Percentiles rank a stretch among this genome's conserved stretches.
phyloP scores from a whole-genome alignment of 2,888 invertebrate species.

The Caradrina clavipalpis region DNA sequence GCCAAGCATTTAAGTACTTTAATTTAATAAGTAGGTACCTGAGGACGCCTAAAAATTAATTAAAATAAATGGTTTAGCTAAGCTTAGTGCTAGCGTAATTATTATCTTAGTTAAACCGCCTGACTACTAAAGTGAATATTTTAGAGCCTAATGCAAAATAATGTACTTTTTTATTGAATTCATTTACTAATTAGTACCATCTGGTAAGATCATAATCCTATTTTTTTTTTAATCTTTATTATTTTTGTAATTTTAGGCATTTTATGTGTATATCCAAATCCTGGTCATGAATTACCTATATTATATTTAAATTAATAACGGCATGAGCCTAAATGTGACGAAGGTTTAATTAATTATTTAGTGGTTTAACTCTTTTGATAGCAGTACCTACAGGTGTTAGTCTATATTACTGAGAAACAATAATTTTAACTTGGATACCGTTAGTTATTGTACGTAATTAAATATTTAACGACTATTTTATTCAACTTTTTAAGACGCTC shows the following conservation, averaged over 20 bases:
- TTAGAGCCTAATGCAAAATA: constrained; percentile 11
- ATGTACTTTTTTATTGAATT: background rate
- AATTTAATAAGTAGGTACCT: constrained; percentile 3
- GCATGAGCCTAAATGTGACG: background rate
- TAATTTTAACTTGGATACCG: too few species aligned
- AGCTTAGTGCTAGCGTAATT: constrained; percentile 9
- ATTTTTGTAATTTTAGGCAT: background rate
- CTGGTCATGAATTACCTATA: background rate
- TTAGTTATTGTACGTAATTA: too few species aligned
- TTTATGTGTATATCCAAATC: background rate
- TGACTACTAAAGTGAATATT: constrained; percentile 14
- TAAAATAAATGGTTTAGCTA: constrained; percentile 16
- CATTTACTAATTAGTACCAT: constrained; percentile 16
- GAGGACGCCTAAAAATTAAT: constrained; percentile 21
- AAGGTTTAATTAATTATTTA: constrained; percentile 11
- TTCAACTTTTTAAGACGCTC: too few species aligned
- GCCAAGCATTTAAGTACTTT: constrained; percentile 9
- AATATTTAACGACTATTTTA: too few species aligned
- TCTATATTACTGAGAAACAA: background rate
- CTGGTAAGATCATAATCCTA: constrained; percentile 9
- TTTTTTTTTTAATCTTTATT: background rate
- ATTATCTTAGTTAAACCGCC: constrained; percentile 34
- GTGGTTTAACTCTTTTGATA: background rate
- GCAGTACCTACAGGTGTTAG: background rate
- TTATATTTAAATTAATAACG: constrained; percentile 11